Percentiles rank a stretch among this genome's conserved stretches.
These are phyloP conservation scores for Carettochelys insculpta DNA, from an alignment of 2,113 vertebrate species.

Conservation along the genomic window DNA sequence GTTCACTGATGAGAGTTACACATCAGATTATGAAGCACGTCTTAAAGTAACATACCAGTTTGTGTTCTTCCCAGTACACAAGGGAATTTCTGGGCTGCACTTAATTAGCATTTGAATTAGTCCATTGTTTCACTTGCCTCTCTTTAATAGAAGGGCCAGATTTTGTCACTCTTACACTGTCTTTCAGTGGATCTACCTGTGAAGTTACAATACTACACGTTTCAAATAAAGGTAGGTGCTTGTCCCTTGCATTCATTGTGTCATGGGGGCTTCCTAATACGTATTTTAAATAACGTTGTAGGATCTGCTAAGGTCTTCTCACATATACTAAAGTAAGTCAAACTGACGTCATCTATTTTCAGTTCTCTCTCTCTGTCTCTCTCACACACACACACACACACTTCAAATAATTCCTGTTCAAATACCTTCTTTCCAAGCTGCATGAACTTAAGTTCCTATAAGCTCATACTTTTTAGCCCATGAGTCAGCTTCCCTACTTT, in stretches of 20 bases:
- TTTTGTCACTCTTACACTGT: neutral
- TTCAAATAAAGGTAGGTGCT: neutral
- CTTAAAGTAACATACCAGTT: neutral
- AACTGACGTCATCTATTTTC: conserved; percentile 5
- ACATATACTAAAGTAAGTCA: neutral
- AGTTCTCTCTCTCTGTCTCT: neutral
- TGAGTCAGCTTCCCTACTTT: conserved; percentile 39
- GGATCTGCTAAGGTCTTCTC: neutral
- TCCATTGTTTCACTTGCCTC: neutral
- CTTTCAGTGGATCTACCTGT: neutral
- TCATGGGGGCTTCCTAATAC: neutral
- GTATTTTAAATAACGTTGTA: conserved; percentile 33
- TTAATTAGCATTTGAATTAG: conserved; percentile 13
- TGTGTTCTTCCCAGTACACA: neutral
- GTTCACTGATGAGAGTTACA: neutral
- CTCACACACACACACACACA: neutral
- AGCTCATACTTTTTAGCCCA: conserved; percentile 45
- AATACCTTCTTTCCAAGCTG: conserved; percentile 30
- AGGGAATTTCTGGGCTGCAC: conserved; percentile 24
- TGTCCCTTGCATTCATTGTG: neutral
- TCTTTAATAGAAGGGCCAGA: conserved; percentile 29
- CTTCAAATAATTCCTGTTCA: conserved; percentile 34
- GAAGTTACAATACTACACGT: neutral
- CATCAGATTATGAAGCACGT: neutral
- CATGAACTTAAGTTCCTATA: conserved; percentile 46